phyloP scores from a whole-genome alignment of 2,113 vertebrate genomes.

The Argyrosomus japonicus region DNA sequence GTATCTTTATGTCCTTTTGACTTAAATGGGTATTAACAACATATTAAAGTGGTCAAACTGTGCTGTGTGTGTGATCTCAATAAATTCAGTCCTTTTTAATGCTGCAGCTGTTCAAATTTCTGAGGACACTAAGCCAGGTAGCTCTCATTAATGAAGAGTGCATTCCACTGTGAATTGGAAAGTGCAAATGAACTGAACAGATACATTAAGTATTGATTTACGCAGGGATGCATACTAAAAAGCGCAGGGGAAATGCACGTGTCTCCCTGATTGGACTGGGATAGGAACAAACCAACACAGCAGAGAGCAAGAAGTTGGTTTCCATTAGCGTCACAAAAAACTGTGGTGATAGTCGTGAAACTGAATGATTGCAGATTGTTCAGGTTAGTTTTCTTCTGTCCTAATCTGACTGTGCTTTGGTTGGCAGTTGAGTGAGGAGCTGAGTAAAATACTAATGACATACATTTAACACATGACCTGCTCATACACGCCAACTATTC shows the following conservation, averaged over 20 bases:
- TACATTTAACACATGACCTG: conserved; percentile 76
- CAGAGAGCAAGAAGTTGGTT: conserved; percentile 1
- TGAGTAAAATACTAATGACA: conserved; percentile 67
- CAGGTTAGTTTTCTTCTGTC: conserved; percentile 54
- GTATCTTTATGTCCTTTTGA: conserved; percentile 14
- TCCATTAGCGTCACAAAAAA: conserved; percentile 39
- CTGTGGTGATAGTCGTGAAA: conserved; percentile 31
- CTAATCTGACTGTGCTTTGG: conserved; percentile 44
- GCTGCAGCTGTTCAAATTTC: conserved; percentile 33
- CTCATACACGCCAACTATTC: conserved; percentile 55
- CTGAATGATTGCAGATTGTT: conserved; percentile 51
- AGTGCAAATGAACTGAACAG: conserved; percentile 56
- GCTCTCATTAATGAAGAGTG: conserved; percentile 47
- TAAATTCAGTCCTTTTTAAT: conserved; percentile 40
- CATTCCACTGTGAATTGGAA: conserved; percentile 57
- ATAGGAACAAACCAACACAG: conserved; percentile 14
- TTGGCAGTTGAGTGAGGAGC: conserved; percentile 60
- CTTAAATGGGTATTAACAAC: conserved; percentile 28
- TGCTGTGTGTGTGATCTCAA: conserved; percentile 35
- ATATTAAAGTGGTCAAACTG: conserved; percentile 17
- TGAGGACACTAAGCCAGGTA: conserved; percentile 27
- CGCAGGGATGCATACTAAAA: conserved; percentile 26
- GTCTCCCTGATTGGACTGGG: conserved; percentile 6
- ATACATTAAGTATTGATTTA: conserved; percentile 63
- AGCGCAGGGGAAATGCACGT: conserved; percentile 10